phyloP scores from a whole-genome alignment of 2,888 invertebrate species.

The Agrochola circellaris region DNA sequence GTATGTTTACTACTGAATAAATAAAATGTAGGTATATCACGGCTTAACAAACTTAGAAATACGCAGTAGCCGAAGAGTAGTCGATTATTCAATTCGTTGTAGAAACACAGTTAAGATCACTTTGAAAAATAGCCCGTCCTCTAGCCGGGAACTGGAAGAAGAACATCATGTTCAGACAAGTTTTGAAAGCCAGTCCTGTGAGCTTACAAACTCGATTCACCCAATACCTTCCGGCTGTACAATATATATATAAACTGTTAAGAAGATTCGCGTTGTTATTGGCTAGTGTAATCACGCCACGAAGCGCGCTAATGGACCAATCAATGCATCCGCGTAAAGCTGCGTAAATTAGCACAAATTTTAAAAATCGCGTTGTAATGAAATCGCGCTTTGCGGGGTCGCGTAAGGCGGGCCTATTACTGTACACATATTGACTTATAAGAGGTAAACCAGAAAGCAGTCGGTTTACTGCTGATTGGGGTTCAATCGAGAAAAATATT shows the following conservation, averaged over 20 bases:
- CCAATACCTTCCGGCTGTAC: neutral
- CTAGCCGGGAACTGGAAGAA: neutral
- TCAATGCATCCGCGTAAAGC: too few relatives aligned
- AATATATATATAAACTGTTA: too few relatives aligned
- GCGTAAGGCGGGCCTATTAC: too few relatives aligned
- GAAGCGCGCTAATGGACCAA: too few relatives aligned
- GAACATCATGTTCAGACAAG: slow-evolving; percentile 17
- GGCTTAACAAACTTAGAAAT: neutral
- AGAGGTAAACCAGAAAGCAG: neutral
- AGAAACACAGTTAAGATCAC: neutral
- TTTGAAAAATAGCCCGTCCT: slow-evolving; percentile 5
- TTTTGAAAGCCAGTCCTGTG: slow-evolving; percentile 27
- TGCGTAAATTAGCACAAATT: too few relatives aligned
- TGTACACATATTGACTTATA: neutral
- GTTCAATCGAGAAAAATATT: neutral
- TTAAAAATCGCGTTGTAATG: too few relatives aligned
- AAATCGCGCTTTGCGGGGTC: too few relatives aligned
- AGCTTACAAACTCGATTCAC: slow-evolving; percentile 33
- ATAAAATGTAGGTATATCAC: too few relatives aligned
- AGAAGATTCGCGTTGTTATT: too few relatives aligned
- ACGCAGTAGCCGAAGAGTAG: neutral
- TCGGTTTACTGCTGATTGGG: neutral
- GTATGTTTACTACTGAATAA: too few relatives aligned
- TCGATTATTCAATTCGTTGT: neutral
- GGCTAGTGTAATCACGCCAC: too few relatives aligned